Evolutionary conservation across 2,888 invertebrate species (phyloP).

Genomic region (Stenotaenia linearis): DNA sequence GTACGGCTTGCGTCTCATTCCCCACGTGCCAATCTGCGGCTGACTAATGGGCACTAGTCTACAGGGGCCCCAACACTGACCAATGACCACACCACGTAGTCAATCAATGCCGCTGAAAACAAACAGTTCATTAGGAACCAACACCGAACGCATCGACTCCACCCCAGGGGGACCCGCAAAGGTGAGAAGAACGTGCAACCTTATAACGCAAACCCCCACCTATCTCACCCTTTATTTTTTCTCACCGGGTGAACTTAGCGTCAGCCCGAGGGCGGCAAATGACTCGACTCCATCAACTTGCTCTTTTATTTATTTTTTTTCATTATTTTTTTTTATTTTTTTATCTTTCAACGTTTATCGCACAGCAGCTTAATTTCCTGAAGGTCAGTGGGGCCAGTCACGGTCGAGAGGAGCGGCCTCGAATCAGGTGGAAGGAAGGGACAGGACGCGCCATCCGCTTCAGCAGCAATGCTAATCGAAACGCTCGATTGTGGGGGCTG

Average conservation of each 20-base stretch:
- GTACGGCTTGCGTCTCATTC: conserved; percentile 18
- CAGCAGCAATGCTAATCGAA: conserved; percentile 26
- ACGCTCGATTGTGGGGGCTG: conserved; percentile 24
- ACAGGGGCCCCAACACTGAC: conserved; percentile 24
- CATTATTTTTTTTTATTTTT: not conserved
- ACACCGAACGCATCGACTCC: conserved; percentile 29
- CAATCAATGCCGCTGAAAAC: conserved; percentile 33
- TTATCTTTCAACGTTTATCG: conserved; percentile 12
- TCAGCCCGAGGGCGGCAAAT: conserved; percentile 1
- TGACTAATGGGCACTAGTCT: conserved; percentile 18
- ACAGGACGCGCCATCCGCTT: conserved; percentile 24
- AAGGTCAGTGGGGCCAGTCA: conserved; percentile 26
- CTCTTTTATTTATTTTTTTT: conserved; percentile 12
- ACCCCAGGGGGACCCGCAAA: conserved; percentile 27
- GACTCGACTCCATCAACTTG: conserved; percentile 24
- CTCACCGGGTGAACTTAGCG: not conserved
- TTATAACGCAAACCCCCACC: not conserved
- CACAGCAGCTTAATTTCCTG: conserved; percentile 26
- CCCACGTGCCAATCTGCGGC: conserved; percentile 7
- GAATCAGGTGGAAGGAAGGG: conserved; percentile 24
- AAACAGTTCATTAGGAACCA: conserved; percentile 33
- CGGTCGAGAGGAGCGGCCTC: conserved; percentile 12
- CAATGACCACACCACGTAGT: conserved; percentile 29
- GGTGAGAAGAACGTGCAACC: conserved; percentile 24
- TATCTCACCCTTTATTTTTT: not conserved